Conservation (phyloP, 2,113 vertebrate genomes). For the Orthonyx spaldingii region DNA sequence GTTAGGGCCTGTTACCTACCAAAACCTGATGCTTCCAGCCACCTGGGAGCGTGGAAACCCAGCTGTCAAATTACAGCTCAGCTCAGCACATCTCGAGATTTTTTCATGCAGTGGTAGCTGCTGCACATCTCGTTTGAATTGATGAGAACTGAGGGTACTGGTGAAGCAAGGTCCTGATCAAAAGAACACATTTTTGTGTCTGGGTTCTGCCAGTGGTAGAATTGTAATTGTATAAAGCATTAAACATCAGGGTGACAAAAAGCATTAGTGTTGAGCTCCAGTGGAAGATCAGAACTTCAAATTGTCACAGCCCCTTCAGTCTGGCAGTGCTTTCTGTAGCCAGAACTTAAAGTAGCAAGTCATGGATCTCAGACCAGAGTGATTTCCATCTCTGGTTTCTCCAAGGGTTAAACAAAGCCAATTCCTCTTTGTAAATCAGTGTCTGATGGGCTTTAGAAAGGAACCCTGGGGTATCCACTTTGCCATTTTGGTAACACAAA, state of each 20-base stretch:
- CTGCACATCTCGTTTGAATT: not conserved
- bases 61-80: not conserved
- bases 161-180: not conserved
- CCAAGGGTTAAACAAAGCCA: conserved; percentile 13
- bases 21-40: not conserved
- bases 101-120: not conserved
- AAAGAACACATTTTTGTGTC: not conserved
- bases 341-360: not conserved
- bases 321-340: not conserved
- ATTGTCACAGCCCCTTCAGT: not conserved
- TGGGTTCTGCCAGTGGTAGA: not conserved
- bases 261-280: not conserved
- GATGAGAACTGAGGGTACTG: not conserved
- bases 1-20: not conserved
- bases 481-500: not conserved
- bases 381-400: not conserved
- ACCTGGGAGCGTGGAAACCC: not conserved
- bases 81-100: not conserved
- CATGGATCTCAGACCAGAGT: not conserved
- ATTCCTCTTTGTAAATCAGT: not conserved
- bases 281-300: not conserved
- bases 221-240: not conserved
- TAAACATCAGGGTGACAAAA: not conserved
- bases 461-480: not conserved
- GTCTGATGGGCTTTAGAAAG: not conserved